These are phyloP conservation scores for Apistogramma diplotaenia DNA, from an alignment of 2,113 vertebrate genomes.

Conservation along the genomic window DNA sequence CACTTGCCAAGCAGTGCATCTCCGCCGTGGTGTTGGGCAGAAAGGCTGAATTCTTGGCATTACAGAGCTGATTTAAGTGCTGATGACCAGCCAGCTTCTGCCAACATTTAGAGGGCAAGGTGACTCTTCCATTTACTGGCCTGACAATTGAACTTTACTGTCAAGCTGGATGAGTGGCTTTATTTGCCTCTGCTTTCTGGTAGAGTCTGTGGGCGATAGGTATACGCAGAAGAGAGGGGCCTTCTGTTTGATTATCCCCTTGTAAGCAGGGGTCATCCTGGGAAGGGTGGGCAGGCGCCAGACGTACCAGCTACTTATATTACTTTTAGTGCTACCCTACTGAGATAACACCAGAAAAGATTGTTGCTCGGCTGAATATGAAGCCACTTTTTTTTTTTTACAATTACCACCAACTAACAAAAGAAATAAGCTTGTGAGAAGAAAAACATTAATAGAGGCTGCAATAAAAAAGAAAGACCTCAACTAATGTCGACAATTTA, in stretches of 20 bases:
- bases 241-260: slow-evolving; percentile 15
- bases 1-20: slow-evolving; percentile 51
- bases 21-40: slow-evolving; percentile 42
- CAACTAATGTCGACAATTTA: slow-evolving; percentile 59
- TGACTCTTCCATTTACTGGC: slow-evolving; percentile 61
- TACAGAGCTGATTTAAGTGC: slow-evolving; percentile 41
- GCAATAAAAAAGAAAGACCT: slow-evolving; percentile 16
- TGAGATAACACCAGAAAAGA: slow-evolving; percentile 51
- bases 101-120: slow-evolving; percentile 68
- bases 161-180: slow-evolving; percentile 48
- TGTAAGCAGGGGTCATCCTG: neutral
- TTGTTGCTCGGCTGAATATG: slow-evolving; percentile 42
- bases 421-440: slow-evolving; percentile 42
- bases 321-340: slow-evolving; percentile 32
- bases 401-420: slow-evolving; percentile 46
- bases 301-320: slow-evolving; percentile 32
- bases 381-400: slow-evolving; percentile 9
- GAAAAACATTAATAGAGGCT: neutral
- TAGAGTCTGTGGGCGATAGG: neutral
- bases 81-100: slow-evolving; percentile 50
- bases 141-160: slow-evolving; percentile 37
- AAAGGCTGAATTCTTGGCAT: slow-evolving; percentile 32
- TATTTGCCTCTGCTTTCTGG: slow-evolving; percentile 14
- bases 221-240: neutral
- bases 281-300: slow-evolving; percentile 11